phyloP scores from a whole-genome alignment of 1,140 invertebrate species.

The Hormaphis cornu region DNA sequence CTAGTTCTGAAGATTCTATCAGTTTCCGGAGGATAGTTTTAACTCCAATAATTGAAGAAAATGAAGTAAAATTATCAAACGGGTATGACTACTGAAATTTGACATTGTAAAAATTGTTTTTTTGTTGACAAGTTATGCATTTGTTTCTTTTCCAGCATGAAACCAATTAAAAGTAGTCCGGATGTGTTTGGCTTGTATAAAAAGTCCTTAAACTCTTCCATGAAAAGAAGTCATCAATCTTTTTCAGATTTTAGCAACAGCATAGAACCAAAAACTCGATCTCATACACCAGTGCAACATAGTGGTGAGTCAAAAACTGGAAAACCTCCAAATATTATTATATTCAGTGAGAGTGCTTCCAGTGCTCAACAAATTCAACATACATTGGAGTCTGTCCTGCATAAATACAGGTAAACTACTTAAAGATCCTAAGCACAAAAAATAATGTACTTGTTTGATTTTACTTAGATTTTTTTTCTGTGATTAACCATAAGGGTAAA shows the following conservation, averaged over 20 bases:
- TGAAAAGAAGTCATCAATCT: slow-evolving; percentile 14
- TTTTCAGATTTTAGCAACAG: slow-evolving; percentile 33
- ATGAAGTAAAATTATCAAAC: background rate
- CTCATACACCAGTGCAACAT: slow-evolving; percentile 33
- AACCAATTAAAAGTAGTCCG: slow-evolving; percentile 15
- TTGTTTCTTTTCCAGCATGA: slow-evolving; percentile 5
- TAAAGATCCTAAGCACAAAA: slow-evolving; percentile 3
- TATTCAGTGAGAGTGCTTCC: slow-evolving; percentile 66
- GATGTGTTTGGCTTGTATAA: slow-evolving; percentile 25
- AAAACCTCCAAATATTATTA: slow-evolving; percentile 72
- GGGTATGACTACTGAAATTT: background rate
- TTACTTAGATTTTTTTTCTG: background rate
- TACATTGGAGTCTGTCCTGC: slow-evolving; percentile 57
- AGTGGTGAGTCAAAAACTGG: slow-evolving; percentile 34
- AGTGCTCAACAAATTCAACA: slow-evolving; percentile 60
- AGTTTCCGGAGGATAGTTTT: slow-evolving; percentile 4
- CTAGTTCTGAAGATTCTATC: slow-evolving; percentile 7
- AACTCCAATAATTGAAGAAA: background rate
- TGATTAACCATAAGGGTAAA: too few relatives aligned
- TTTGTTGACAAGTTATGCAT: background rate
- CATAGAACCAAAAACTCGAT: slow-evolving; percentile 18
- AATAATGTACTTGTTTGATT: background rate
- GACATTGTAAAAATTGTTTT: background rate
- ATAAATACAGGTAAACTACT: slow-evolving; percentile 54
- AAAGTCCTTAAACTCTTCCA: background rate